These are phyloP conservation scores for Ibycter americanus DNA, from an alignment of 2,797 vertebrate genomes.

Conservation along the genomic window DNA sequence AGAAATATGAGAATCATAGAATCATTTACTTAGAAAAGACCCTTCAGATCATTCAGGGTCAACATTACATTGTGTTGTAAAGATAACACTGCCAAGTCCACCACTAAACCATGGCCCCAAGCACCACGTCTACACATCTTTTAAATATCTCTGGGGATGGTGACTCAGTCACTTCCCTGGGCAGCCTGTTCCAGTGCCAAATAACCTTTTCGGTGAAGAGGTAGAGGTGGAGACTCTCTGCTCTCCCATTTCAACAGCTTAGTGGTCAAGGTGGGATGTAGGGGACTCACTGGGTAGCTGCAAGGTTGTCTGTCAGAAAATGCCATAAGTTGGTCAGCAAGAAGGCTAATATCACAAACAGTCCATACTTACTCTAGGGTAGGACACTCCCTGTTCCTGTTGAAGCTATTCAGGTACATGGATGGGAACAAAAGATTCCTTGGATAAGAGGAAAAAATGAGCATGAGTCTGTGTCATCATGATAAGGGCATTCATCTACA, in stretches of 20 bases:
- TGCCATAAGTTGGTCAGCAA: background rate
- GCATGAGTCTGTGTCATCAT: background rate
- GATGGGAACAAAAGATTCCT: background rate
- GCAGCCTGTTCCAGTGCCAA: background rate
- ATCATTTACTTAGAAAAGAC: background rate
- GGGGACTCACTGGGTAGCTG: background rate
- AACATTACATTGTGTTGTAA: background rate
- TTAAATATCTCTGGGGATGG: background rate
- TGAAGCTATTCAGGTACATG: background rate
- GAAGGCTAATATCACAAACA: background rate
- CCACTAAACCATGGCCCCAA: background rate
- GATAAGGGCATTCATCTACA: background rate
- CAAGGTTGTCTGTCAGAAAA: background rate
- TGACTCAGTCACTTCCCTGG: background rate
- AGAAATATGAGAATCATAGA: background rate
- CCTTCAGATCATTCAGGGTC: background rate
- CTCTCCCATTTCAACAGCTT: background rate
- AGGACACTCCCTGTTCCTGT: background rate
- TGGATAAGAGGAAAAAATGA: background rate
- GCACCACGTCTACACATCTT: background rate
- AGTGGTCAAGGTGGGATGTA: background rate
- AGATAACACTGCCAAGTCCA: background rate
- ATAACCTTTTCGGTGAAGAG: background rate
- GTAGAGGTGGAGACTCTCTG: background rate
- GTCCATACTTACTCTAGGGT: background rate